Conservation (phyloP, 2,113 vertebrate species). For the Seriola aureovittata region DNA sequence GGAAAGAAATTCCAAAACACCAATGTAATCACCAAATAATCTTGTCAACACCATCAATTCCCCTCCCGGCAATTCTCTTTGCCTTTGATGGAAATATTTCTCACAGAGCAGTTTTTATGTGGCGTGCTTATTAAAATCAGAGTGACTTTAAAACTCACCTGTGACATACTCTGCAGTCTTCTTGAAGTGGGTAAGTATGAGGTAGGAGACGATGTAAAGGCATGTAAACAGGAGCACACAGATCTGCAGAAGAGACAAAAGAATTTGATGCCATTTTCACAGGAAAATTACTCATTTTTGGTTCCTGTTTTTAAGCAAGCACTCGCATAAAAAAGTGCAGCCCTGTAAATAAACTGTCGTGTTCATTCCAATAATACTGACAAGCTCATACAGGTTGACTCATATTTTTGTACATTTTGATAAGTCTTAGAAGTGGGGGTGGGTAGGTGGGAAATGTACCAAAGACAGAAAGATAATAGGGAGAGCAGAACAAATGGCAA, state of each 20-base stretch:
- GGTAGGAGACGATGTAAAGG: slow-evolving; percentile 95
- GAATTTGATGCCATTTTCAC: not conserved
- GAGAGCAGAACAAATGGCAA: not conserved
- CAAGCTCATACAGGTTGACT: not conserved
- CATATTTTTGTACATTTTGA: not conserved
- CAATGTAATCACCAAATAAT: slow-evolving; percentile 15
- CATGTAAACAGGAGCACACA: slow-evolving; percentile 92
- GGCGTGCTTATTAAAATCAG: not conserved
- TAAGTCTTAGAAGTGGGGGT: not conserved
- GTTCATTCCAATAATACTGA: not conserved
- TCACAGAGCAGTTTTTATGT: not conserved
- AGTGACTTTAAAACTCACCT: slow-evolving; percentile 82
- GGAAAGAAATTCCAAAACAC: slow-evolving; percentile 26
- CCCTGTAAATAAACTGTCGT: not conserved
- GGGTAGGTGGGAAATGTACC: not conserved
- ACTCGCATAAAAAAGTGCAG: not conserved
- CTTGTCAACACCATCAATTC: slow-evolving; percentile 41
- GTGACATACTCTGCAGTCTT: slow-evolving; percentile 93
- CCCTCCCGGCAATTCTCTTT: slow-evolving; percentile 30
- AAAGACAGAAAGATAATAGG: not conserved
- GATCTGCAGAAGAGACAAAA: slow-evolving; percentile 84
- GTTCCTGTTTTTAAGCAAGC: not conserved
- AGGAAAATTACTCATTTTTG: not conserved
- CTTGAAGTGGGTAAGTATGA: slow-evolving; percentile 94
- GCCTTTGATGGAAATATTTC: slow-evolving; percentile 2